A percentile compares a stretch with the other conserved stretches of the same genome.
Evolutionary conservation across 2,797 vertebrate species (phyloP).

Genomic region (Sciurus carolinensis): DNA sequence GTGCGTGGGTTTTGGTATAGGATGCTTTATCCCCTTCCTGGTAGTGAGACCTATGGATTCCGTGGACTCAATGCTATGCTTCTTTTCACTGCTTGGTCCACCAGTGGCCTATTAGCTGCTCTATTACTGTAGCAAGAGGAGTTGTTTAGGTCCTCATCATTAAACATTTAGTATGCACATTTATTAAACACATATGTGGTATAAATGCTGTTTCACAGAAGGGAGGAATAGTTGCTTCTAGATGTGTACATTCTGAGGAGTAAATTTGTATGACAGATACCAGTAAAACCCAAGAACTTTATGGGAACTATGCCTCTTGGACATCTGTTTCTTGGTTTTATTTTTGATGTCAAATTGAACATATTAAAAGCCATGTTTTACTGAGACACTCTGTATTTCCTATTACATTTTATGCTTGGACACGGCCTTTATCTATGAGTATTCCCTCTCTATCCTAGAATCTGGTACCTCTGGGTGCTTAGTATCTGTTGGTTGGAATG

Average conservation of each 20-base stretch:
- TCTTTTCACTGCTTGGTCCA: constrained; percentile 66
- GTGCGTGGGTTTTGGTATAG: constrained; percentile 63
- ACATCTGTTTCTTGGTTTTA: constrained; percentile 71
- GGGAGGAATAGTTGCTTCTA: constrained; percentile 52
- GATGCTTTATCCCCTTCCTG: constrained; percentile 76
- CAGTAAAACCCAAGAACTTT: constrained; percentile 58
- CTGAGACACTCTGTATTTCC: neutral
- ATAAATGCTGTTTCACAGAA: constrained; percentile 71
- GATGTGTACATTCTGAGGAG: constrained; percentile 73
- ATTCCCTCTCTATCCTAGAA: neutral
- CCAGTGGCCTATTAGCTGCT: constrained; percentile 75
- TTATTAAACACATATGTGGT: constrained; percentile 81
- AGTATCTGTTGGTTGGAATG: neutral
- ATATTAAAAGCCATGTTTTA: constrained; percentile 39
- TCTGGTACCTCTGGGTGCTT: neutral
- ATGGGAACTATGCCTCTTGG: constrained; percentile 33
- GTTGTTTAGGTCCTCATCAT: constrained; percentile 78
- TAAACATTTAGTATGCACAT: constrained; percentile 80
- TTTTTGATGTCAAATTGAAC: constrained; percentile 53
- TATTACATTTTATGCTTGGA: constrained; percentile 26
- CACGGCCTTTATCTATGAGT: neutral
- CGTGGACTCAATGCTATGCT: constrained; percentile 65
- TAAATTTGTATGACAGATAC: constrained; percentile 43
- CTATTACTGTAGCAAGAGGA: constrained; percentile 68
- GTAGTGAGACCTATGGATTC: constrained; percentile 81